Base-by-base conservation (phyloP, 2,888 invertebrate species). In the Apodemia zela region DNA sequence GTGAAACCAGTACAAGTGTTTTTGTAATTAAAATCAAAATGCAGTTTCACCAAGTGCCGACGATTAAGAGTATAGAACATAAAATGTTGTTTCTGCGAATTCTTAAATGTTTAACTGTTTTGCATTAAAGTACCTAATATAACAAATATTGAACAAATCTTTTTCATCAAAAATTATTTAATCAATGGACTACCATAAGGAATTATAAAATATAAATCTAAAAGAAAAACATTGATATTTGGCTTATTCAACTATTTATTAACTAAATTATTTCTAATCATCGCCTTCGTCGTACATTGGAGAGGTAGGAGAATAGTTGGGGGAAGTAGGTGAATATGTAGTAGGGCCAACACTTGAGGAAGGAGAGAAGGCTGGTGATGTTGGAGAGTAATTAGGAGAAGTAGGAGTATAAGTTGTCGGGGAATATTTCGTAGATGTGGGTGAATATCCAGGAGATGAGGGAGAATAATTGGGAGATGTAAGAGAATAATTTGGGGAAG, bases 391-490 rank as follows among this genome's bases (percentile, higher is more conserved):
- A 60, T 95, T 95, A 0, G 97, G 96, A 11, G 95, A 95, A 1
- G 96, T 95, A 0, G 96, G 97, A 0, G 95, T 95, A 80, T 96
- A 97, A 38, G 94, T 95, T 33, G 95, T 95, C 0, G 97, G 97
- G 0, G 96, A 96, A 85, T 97, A 97, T 77, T 95, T 95, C 8
- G 96, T 96, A 68, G 96, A 95, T 57, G 95, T 94, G 2, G 96
- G 96, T 0, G 97, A 95, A 82, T 96, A 96, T 74, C 94, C 94
- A 0, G 96, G 96, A 47, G 95, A 95, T 0, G 96, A 95, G 0
- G 96, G 96, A 10, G 95, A 94, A 77, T 97, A 97, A 71, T 94
- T 94, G 2, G 96, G 96, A 57, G 94, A 94, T 0, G 95, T 8
- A 0, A 96, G 96, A 0, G 95, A 94, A 78, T 95, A 95, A 74